These are phyloP conservation scores for Drosophila kanekoi DNA, from an alignment of 2,888 invertebrate species.

Conservation along the genomic window DNA sequence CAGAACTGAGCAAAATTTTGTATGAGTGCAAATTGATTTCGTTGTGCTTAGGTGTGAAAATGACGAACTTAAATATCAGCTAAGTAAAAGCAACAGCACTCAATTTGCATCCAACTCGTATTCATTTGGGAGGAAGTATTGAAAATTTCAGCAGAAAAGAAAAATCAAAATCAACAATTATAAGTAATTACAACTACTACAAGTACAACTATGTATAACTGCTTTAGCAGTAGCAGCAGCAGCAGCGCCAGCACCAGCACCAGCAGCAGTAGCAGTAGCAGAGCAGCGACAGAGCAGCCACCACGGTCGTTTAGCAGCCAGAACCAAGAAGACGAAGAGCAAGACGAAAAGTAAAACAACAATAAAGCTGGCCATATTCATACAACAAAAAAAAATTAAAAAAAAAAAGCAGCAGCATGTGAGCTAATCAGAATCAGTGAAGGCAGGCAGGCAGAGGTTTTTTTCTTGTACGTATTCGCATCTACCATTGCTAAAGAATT, in stretches of 20 bases:
- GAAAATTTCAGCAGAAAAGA: constrained; percentile 26
- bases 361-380: constrained; percentile 62
- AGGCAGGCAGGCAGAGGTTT: constrained; percentile 44
- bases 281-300: constrained; percentile 54
- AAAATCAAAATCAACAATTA: constrained; percentile 49
- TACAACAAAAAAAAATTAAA: constrained; percentile 32
- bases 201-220: constrained; percentile 48
- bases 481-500: constrained; percentile 12
- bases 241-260: constrained; percentile 21
- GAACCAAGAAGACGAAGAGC: constrained; percentile 54
- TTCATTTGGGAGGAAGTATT: constrained; percentile 28
- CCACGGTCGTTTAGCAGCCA: constrained; percentile 60
- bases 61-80: constrained; percentile 45
- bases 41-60: constrained; percentile 45
- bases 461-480: constrained; percentile 6
- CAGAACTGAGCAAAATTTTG: constrained; percentile 29
- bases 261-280: constrained; percentile 20
- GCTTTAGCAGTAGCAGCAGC: constrained; percentile 31
- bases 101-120: constrained; percentile 46
- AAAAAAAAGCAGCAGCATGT: constrained; percentile 67
- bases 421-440: constrained; percentile 68
- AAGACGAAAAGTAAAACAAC: constrained; percentile 63
- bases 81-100: constrained; percentile 27
- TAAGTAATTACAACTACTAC: constrained; percentile 50
- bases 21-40: constrained; percentile 50